These are phyloP conservation scores for Nerophis lumbriciformis DNA, from an alignment of 2,113 vertebrate species.

Conservation along the genomic window DNA sequence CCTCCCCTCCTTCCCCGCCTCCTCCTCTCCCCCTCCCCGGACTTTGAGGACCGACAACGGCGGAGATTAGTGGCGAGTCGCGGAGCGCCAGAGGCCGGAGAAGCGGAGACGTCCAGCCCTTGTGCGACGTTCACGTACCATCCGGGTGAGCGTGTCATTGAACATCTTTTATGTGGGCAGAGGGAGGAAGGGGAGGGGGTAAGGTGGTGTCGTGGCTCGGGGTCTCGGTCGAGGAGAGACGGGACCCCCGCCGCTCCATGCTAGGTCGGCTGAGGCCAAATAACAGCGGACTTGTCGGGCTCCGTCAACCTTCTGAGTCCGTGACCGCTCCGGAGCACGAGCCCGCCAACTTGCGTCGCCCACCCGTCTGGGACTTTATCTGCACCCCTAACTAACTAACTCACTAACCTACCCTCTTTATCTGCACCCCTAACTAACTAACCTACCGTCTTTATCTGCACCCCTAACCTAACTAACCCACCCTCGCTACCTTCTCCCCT, in stretches of 20 bases:
- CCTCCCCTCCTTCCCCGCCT: conserved; percentile 3
- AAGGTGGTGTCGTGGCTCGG: conserved; percentile 39
- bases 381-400: no score
- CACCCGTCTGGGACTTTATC: conserved; percentile 17
- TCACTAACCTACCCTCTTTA: no score
- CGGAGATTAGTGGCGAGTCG: conserved; percentile 70
- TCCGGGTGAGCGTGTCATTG: conserved; percentile 67
- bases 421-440: no score
- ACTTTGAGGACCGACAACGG: conserved; percentile 77
- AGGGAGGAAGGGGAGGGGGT: conserved; percentile 1
- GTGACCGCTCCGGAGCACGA: conserved; percentile 31
- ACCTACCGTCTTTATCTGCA: no score
- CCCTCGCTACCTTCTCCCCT: no score
- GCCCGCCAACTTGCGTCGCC: conserved; percentile 49
- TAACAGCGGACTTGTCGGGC: conserved; percentile 43
- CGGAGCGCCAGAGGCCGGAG: conserved; percentile 65
- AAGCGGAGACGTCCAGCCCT: conserved; percentile 52
- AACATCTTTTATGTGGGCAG: conserved; percentile 62
- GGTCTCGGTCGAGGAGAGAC: conserved; percentile 44
- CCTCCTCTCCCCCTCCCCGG: conserved; percentile 38
- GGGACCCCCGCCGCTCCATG: conserved; percentile 35
- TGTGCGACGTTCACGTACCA: conserved; percentile 58
- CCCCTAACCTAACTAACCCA: no score
- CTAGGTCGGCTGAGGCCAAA: conserved; percentile 58
- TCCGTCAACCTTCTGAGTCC: conserved; percentile 1